These are phyloP conservation scores for Megaustenia siamemsis DNA, from an alignment of 2,888 invertebrate genomes.

Conservation along the genomic window DNA sequence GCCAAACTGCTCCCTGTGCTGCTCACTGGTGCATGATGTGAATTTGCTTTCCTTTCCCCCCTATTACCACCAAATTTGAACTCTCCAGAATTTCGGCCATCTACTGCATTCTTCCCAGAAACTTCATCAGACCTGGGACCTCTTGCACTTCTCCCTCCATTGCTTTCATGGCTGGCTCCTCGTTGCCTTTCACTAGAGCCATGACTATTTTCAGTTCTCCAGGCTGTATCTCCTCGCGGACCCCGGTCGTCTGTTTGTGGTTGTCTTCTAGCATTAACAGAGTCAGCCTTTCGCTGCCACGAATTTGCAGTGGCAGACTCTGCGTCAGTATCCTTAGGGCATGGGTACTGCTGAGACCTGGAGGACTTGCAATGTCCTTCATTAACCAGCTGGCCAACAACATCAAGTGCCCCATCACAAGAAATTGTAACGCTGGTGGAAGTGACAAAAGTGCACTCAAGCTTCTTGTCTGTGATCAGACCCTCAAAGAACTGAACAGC, in stretches of 20 bases:
- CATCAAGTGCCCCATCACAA: constrained; percentile 55
- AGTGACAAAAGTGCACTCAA: constrained; percentile 61
- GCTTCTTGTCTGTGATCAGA: constrained; percentile 62
- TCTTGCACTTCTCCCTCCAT: constrained; percentile 4
- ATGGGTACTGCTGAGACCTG: background rate
- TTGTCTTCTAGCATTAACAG: constrained; percentile 1
- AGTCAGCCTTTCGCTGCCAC: background rate
- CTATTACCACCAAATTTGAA: constrained; percentile 20
- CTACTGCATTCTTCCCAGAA: background rate
- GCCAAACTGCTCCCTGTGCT: background rate
- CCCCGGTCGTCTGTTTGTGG: too few species aligned
- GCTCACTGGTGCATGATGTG: constrained; percentile 8
- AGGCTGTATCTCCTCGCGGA: too few species aligned
- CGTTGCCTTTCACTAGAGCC: constrained; percentile 22
- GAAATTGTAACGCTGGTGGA: constrained; percentile 58
- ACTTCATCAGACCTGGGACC: constrained; percentile 9
- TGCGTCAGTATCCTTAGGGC: background rate
- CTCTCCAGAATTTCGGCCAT: constrained; percentile 2
- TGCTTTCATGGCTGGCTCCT: background rate
- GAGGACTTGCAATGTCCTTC: constrained; percentile 10
- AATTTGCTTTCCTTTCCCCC: constrained; percentile 25
- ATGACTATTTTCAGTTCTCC: background rate
- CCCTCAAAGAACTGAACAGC: constrained; percentile 62
- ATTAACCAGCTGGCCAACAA: constrained; percentile 48
- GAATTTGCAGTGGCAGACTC: constrained; percentile 17